phyloP scores from a whole-genome alignment of 1,140 invertebrate genomes.

The Dolichoris vasculosae region DNA sequence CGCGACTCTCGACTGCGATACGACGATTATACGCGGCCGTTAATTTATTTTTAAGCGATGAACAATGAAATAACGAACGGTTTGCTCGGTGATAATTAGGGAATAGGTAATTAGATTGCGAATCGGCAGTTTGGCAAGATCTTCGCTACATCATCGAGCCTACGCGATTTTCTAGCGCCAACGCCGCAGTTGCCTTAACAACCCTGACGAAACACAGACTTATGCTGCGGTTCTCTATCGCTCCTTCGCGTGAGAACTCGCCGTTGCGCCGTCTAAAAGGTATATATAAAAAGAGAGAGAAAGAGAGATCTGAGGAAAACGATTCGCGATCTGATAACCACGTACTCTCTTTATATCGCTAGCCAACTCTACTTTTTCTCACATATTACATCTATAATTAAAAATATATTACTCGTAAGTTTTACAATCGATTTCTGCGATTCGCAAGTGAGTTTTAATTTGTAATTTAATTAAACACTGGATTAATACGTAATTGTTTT shows the following conservation, averaged over 20 bases:
- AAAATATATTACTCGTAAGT: not conserved
- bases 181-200: not conserved
- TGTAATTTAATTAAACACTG: not conserved
- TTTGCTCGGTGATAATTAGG: constrained; percentile 49
- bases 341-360: not conserved
- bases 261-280: not conserved
- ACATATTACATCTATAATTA: not conserved
- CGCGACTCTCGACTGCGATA: not conserved
- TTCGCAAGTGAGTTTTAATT: not conserved
- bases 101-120: constrained; percentile 55
- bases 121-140: constrained; percentile 45
- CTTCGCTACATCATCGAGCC: not conserved
- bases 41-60: constrained; percentile 1
- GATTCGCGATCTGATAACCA: constrained; percentile 17
- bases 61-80: constrained; percentile 26
- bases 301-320: not conserved
- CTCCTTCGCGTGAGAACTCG: constrained; percentile 32
- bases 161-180: not conserved
- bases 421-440: not conserved
- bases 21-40: not conserved
- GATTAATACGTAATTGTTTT: not conserved
- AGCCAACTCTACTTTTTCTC: not conserved
- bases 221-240: not conserved
- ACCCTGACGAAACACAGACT: not conserved
- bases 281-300: not conserved